Evolutionary conservation across 2,888 invertebrate genomes (phyloP).

Genomic region (Argynnis bischoffii): DNA sequence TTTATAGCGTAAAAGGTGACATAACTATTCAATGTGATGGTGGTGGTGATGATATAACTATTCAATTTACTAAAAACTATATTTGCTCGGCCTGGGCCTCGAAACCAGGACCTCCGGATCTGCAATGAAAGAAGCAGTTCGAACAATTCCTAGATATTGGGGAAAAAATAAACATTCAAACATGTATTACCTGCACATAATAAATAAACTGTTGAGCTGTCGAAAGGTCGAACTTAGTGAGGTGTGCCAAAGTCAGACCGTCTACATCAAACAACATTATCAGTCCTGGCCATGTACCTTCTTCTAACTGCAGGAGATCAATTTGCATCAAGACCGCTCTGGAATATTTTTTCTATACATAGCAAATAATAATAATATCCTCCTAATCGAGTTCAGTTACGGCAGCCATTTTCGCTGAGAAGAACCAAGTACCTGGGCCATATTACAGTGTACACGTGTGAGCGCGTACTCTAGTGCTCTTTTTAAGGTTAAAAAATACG

Average conservation of each 20-base stretch:
- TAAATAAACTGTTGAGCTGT: conserved; percentile 84
- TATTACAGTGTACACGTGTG: no score
- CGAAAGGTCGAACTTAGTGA: conserved; percentile 82
- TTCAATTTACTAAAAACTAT: no score
- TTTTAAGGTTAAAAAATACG: background rate
- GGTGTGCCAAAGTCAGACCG: conserved; percentile 81
- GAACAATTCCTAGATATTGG: no score
- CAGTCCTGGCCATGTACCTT: conserved; percentile 82
- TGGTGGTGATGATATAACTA: no score
- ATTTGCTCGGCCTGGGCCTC: no score
- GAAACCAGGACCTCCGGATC: no score
- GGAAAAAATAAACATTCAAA: no score
- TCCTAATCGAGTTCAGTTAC: background rate
- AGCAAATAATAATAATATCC: background rate
- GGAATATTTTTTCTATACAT: conserved; percentile 32
- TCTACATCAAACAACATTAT: conserved; percentile 83
- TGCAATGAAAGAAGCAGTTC: no score
- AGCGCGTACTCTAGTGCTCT: no score
- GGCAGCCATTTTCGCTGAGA: background rate
- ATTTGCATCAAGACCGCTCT: conserved; percentile 71
- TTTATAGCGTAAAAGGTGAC: no score
- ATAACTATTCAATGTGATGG: no score
- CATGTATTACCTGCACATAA: conserved; percentile 77
- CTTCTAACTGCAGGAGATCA: conserved; percentile 75
- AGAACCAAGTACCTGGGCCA: no score